Evolutionary conservation across 2,113 vertebrate genomes (phyloP), one percentile per base, ranked within the genome.

Genomic region (Triplophysa tibetana): DNA sequence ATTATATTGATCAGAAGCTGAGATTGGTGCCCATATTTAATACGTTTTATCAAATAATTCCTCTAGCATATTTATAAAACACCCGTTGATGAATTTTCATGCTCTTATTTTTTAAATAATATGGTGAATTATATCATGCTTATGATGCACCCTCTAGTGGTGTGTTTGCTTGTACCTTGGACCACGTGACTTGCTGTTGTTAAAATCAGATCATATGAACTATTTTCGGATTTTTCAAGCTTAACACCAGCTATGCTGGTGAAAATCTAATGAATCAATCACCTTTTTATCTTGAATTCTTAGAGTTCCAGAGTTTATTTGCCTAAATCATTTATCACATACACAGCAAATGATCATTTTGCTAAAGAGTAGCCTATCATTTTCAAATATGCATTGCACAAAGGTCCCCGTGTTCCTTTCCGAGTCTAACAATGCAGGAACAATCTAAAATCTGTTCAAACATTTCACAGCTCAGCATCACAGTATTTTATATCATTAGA

Each of bases 121-220:
- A 13, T 14, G 38, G 24, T 29, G 7, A 1, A 60, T 60, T 43
- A 24, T 5, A 7, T 7, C 0, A 7, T 21, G 4, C 26, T 14
- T 58, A 4, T 6, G 3, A 7, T 24, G 9, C 73, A 1, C 72
- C 73, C 73, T 75, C 73, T 75, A 75, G 73, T 6, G 41, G 41
- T 48, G 7, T 0, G 17, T n/a, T 14, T 63, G 17, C 7, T 8
- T 12, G 5, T 24, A 41, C 19, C 10, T 58, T 72, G 8, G 54
- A 14, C 54, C 4, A 23, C n/a, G n/a, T 58, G 19, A n/a, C 1
- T 9, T 11, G 43, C 10, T 11, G 1, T 11, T 38, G 33, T 38
- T 38, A 38, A 38, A 38, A 38, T 38, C 33, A 7, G 33, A 38
- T 38, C 33, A 38, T 6, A 7, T 38, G 6, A 38, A 38, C 33